A percentile compares a stretch with the other conserved stretches of the same genome.
These are phyloP conservation scores for Tragelaphus scriptus DNA, from an alignment of 2,113 vertebrate genomes.

Conservation along the genomic window DNA sequence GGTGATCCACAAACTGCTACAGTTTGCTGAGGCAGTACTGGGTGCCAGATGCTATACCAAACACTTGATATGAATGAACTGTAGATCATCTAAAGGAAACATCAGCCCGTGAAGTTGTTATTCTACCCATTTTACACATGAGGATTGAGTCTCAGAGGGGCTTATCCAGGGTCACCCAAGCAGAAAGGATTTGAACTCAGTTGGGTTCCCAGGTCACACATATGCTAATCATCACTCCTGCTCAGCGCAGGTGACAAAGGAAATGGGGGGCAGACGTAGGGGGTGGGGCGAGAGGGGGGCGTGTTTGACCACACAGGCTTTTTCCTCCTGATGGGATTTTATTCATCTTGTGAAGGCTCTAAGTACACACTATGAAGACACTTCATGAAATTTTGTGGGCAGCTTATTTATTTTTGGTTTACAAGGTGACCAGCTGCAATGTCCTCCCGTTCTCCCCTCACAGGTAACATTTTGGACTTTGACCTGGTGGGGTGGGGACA, in stretches of 20 bases:
- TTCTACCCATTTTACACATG: neutral
- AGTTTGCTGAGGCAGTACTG: neutral
- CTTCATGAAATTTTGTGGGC: neutral
- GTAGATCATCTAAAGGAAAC: neutral
- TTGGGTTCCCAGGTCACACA: neutral
- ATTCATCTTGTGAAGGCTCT: neutral
- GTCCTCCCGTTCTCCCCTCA: neutral
- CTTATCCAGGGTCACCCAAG: neutral
- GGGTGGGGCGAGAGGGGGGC: neutral
- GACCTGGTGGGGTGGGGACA: fast-evolving
- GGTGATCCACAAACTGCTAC: neutral
- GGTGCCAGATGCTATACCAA: neutral
- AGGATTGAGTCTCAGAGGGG: neutral
- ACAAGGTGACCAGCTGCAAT: neutral
- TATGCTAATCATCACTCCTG: neutral
- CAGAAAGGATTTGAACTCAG: neutral
- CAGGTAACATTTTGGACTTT: neutral
- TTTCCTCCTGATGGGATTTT: neutral
- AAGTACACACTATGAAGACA: neutral
- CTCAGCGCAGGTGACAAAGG: neutral
- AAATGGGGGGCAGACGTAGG: neutral
- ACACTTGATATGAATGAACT: neutral
- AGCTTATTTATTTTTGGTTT: neutral
- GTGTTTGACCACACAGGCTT: neutral
- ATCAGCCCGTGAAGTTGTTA: neutral